A percentile compares a stretch with the other conserved stretches of the same genome.
Evolutionary conservation across 2,797 vertebrate species (phyloP).

Genomic region (Lindbergichthys nudifrons): DNA sequence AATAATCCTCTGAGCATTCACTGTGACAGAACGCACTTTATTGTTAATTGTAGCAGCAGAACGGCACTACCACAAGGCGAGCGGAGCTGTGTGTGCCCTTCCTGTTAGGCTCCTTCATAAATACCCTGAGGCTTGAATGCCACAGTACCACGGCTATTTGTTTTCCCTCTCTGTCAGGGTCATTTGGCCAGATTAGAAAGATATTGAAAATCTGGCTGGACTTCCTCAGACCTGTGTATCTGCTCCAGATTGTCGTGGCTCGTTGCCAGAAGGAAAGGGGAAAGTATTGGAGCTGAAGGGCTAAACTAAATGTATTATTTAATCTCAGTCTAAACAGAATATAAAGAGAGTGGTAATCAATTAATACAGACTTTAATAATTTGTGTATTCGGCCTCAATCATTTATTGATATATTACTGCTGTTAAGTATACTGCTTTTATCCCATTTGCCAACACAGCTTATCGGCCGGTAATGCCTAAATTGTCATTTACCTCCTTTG

Average conservation of each 20-base stretch:
- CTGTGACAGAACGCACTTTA: constrained; percentile 58
- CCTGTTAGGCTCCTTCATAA: constrained; percentile 67
- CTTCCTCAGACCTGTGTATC: constrained; percentile 79
- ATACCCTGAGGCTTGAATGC: constrained; percentile 74
- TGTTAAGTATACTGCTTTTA: constrained; percentile 59
- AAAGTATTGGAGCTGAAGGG: constrained; percentile 75
- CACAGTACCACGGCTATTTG: constrained; percentile 81
- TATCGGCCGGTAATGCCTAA: constrained; percentile 31
- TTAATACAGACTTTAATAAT: constrained; percentile 81
- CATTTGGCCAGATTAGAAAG: constrained; percentile 79
- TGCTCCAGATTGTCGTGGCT: constrained; percentile 84
- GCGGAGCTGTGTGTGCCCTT: constrained; percentile 50
- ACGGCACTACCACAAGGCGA: constrained; percentile 16
- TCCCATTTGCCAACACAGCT: constrained; percentile 57
- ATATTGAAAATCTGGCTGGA: constrained; percentile 83
- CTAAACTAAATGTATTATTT: constrained; percentile 84
- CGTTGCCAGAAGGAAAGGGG: constrained; percentile 76
- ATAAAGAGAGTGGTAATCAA: constrained; percentile 86
- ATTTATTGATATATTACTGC: constrained; percentile 69
- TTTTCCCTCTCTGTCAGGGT: constrained; percentile 86
- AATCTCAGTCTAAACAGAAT: constrained; percentile 87
- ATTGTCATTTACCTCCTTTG: constrained; percentile 50
- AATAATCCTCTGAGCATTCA: constrained; percentile 61
- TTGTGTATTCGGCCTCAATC: constrained; percentile 44
- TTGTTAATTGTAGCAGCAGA: constrained; percentile 49